phyloP scores from a whole-genome alignment of 2,113 vertebrate species.

The Coreoperca whiteheadi region DNA sequence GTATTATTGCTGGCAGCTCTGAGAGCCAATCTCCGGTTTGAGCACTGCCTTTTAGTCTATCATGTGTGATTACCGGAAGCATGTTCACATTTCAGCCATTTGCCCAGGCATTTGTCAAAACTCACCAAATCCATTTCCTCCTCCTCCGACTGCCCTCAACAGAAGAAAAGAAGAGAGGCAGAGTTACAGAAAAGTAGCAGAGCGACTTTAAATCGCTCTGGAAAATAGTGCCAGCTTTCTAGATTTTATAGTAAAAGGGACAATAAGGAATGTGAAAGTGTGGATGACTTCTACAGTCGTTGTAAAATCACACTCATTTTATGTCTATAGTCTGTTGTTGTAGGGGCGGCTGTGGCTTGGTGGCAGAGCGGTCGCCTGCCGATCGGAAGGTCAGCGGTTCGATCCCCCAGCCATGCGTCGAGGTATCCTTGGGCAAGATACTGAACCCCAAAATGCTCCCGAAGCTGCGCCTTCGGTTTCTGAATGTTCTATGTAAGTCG shows the following conservation, averaged over 20 bases:
- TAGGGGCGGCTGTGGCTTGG: too few species aligned
- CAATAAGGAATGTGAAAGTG: conserved; percentile 22
- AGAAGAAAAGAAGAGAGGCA: conserved; percentile 81
- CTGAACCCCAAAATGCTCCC: too few species aligned
- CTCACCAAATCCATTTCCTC: conserved; percentile 99
- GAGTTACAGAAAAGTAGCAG: conserved; percentile 66
- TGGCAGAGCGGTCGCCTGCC: too few species aligned
- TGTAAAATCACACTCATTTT: conserved; percentile 26
- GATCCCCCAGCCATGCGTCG: too few species aligned
- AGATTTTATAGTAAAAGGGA: conserved; percentile 25
- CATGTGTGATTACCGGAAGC: conserved; percentile 60
- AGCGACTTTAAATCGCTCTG: conserved; percentile 37
- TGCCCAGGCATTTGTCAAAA: conserved; percentile 80
- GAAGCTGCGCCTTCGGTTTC: too few species aligned
- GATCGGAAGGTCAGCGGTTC: too few species aligned
- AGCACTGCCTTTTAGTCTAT: conserved; percentile 52
- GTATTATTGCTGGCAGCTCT: conserved; percentile 51
- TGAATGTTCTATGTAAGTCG: too few species aligned
- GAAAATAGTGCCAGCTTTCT: conserved; percentile 24
- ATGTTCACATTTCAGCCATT: conserved; percentile 69
- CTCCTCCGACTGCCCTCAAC: conserved; percentile 95
- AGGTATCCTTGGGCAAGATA: too few species aligned
- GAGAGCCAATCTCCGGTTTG: conserved; percentile 52
- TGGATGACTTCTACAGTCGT: conserved; percentile 27
- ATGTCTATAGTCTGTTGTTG: not conserved